Conservation (phyloP, 2,797 vertebrate genomes). For the Poecilia wingei region DNA sequence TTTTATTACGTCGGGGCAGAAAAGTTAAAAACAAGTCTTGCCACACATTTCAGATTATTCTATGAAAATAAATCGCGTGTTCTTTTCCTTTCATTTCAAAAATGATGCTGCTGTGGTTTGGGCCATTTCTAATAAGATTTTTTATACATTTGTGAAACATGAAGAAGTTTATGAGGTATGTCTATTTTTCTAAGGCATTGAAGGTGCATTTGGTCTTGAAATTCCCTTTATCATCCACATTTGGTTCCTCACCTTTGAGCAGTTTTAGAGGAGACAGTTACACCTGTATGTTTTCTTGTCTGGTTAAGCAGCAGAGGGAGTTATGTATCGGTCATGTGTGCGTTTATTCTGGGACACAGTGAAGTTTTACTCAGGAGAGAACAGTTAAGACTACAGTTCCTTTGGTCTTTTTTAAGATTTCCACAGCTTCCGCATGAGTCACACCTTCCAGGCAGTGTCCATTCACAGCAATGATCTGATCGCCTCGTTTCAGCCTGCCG, state of each 20-base stretch:
- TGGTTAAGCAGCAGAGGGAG: neutral
- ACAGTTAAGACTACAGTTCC: conserved; percentile 89
- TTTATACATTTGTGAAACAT: neutral
- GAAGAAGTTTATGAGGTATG: neutral
- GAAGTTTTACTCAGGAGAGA: conserved; percentile 79
- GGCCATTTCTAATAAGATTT: neutral
- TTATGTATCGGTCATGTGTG: neutral
- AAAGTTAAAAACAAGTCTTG: neutral
- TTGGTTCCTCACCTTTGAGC: neutral
- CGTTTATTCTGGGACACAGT: neutral
- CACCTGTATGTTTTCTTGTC: neutral
- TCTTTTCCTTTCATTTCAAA: neutral
- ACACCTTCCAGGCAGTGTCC: conserved; percentile 90
- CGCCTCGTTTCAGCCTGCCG: conserved; percentile 87
- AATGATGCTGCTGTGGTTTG: neutral
- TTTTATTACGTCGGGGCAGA: neutral
- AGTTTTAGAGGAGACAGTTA: conserved; percentile 4
- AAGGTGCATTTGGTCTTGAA: conserved; percentile 16
- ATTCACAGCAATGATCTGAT: conserved; percentile 94
- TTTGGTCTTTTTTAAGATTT: conserved; percentile 90
- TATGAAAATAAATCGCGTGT: neutral
- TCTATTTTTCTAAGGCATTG: neutral
- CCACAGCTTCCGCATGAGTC: conserved; percentile 90
- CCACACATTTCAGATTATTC: neutral
- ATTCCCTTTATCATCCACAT: neutral